phyloP scores from a whole-genome alignment of 2,888 invertebrate genomes.

The Cataglyphis rosenhaueri region DNA sequence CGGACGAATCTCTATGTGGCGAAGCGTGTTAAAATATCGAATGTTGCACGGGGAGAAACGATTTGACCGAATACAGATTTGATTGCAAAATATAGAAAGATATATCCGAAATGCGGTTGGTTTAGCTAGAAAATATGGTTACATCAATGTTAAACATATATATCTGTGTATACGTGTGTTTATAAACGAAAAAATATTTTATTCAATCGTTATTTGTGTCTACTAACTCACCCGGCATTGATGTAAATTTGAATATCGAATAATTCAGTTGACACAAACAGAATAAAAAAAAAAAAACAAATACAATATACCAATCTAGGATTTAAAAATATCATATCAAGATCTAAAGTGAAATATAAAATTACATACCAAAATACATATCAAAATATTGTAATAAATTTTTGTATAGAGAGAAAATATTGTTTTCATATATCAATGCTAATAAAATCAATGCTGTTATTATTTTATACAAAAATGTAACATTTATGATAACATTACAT shows the following conservation, averaged over 20 bases:
- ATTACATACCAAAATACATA: not conserved
- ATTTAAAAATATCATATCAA: not conserved
- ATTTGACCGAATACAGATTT: constrained; percentile 46
- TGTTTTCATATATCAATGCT: not conserved
- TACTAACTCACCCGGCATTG: not conserved
- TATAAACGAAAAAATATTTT: constrained; percentile 23
- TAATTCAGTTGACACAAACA: not conserved
- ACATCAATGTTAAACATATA: constrained; percentile 8
- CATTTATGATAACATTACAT: not conserved
- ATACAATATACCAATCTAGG: not conserved
- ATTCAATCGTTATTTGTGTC: not conserved
- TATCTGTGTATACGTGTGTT: not conserved
- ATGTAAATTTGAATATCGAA: constrained; percentile 1
- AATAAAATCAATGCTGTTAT: not conserved
- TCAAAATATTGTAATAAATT: not conserved
- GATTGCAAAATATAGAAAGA: constrained; percentile 35
- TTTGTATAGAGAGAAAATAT: not conserved
- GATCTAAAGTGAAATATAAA: not conserved
- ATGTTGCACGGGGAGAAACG: constrained; percentile 21
- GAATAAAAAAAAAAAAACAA: not conserved
- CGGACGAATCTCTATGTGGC: constrained; percentile 26
- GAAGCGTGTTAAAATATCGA: constrained; percentile 37
- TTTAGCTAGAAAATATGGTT: constrained; percentile 35
- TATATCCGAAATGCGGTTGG: constrained; percentile 36
- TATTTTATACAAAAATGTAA: not conserved